Conservation (phyloP, 2,113 vertebrate species). For the Chascanopsetta lugubris region DNA sequence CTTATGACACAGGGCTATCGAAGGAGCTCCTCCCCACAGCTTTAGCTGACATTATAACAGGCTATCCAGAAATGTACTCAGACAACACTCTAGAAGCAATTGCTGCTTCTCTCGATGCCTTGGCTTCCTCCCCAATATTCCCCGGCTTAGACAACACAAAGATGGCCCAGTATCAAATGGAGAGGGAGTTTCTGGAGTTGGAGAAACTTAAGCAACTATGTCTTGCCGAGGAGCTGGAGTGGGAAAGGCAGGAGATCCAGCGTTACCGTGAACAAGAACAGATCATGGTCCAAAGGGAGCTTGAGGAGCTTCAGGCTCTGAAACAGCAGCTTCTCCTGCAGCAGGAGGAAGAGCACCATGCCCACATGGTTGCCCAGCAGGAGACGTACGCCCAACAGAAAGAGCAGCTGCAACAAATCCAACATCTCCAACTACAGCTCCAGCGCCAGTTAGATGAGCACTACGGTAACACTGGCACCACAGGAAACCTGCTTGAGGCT, state of each 20-base stretch:
- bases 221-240: slow-evolving; percentile 96
- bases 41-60: slow-evolving; percentile 84
- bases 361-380: slow-evolving; percentile 95
- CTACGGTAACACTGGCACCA: slow-evolving; percentile 68
- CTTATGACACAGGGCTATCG: slow-evolving; percentile 80
- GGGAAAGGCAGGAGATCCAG: slow-evolving; percentile 98
- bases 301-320: slow-evolving; percentile 95
- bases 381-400: slow-evolving; percentile 95
- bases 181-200: slow-evolving; percentile 94
- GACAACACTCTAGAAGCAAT: slow-evolving; percentile 89
- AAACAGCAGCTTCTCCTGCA: slow-evolving; percentile 96
- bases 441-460: slow-evolving; percentile 96
- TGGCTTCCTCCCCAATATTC: slow-evolving; percentile 86
- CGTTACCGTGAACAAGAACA: slow-evolving; percentile 97
- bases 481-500: slow-evolving; percentile 88
- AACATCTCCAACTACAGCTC: slow-evolving; percentile 94
- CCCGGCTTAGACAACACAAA: slow-evolving; percentile 89
- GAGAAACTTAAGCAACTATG: slow-evolving; percentile 97
- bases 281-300: slow-evolving; percentile 95
- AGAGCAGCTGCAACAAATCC: slow-evolving; percentile 94
- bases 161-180: slow-evolving; percentile 92
- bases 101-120: slow-evolving; percentile 81
- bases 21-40: slow-evolving; percentile 84
- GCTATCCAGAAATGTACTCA: slow-evolving; percentile 88
- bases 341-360: slow-evolving; percentile 96